phyloP scores from a whole-genome alignment of 2,888 invertebrate genomes.

The Amblyjoppa fuscipennis region DNA sequence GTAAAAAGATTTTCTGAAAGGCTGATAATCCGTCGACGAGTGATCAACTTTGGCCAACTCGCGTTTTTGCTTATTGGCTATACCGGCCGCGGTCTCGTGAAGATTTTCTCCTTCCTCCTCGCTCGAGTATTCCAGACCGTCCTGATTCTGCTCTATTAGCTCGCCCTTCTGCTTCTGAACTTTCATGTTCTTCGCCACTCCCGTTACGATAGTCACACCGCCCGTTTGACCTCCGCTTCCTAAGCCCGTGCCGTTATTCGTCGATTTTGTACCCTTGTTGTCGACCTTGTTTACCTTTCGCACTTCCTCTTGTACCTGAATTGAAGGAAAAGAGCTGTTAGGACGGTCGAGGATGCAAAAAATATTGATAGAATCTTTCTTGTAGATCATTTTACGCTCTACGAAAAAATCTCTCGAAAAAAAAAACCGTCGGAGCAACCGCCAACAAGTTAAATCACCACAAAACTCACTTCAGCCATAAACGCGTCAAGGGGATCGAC shows the following conservation, averaged over 20 bases:
- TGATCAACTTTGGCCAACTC: slow-evolving; percentile 98
- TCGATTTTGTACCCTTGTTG: slow-evolving; percentile 86
- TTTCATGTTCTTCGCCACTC: slow-evolving; percentile 92
- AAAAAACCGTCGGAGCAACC: not conserved
- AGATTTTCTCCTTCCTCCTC: slow-evolving; percentile 98
- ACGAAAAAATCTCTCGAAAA: not conserved
- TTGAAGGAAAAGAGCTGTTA: slow-evolving; percentile 63
- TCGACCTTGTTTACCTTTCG: slow-evolving; percentile 92
- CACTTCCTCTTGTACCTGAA: slow-evolving; percentile 91
- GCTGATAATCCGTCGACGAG: slow-evolving; percentile 93
- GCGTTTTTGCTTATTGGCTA: slow-evolving; percentile 96
- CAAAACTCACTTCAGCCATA: slow-evolving; percentile 91
- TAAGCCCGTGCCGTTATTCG: slow-evolving; percentile 85
- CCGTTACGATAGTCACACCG: slow-evolving; percentile 93
- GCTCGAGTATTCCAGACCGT: slow-evolving; percentile 98
- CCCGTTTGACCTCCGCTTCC: slow-evolving; percentile 78
- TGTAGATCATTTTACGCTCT: not conserved
- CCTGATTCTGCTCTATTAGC: slow-evolving; percentile 99
- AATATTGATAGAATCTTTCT: not conserved
- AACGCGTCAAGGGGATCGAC: slow-evolving; percentile 98
- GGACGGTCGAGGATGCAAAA: not conserved
- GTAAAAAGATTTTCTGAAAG: slow-evolving; percentile 98
- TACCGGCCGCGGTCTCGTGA: slow-evolving; percentile 94
- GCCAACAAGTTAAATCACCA: not conserved
- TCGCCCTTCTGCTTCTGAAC: slow-evolving; percentile 95